Percentiles rank a stretch among this genome's conserved stretches.
phyloP scores from a whole-genome alignment of 2,888 invertebrate genomes.

The Tuberolachnus salignus region DNA sequence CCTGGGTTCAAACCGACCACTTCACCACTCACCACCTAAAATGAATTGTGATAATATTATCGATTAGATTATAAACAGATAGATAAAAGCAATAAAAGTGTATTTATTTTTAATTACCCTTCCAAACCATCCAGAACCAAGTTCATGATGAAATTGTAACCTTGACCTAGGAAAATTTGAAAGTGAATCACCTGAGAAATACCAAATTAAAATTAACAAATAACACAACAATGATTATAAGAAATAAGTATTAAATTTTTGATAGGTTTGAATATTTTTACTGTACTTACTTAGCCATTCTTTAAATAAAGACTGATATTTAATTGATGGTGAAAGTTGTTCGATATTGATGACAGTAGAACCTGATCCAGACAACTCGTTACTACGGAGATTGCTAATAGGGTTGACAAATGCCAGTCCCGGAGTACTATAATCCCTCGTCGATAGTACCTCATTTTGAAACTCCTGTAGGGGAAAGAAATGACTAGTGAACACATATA shows the following conservation, averaged over 20 bases:
- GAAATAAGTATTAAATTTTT: no score
- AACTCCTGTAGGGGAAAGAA: constrained; percentile 36
- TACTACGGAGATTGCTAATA: constrained; percentile 45
- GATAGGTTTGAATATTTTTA: background rate
- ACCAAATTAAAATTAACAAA: background rate
- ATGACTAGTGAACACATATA: background rate
- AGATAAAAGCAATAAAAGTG: constrained; percentile 40
- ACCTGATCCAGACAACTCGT: constrained; percentile 22
- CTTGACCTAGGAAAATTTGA: constrained; percentile 76
- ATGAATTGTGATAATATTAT: constrained; percentile 28
- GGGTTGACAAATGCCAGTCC: constrained; percentile 52
- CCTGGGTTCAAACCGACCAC: constrained; percentile 65
- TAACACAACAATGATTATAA: background rate
- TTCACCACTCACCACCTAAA: constrained; percentile 78
- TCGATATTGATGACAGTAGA: constrained; percentile 48
- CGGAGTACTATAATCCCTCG: constrained; percentile 51
- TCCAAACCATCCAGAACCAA: constrained; percentile 86
- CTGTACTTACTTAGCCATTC: constrained; percentile 45
- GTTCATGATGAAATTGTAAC: constrained; percentile 80
- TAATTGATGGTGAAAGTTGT: constrained; percentile 48
- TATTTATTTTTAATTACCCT: constrained; percentile 64
- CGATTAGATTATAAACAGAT: constrained; percentile 7
- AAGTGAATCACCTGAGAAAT: constrained; percentile 64
- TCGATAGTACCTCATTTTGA: constrained; percentile 47
- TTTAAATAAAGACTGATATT: constrained; percentile 54